Base-by-base conservation (phyloP, 2,888 invertebrate species). In the Yponomeuta cagnagella region DNA sequence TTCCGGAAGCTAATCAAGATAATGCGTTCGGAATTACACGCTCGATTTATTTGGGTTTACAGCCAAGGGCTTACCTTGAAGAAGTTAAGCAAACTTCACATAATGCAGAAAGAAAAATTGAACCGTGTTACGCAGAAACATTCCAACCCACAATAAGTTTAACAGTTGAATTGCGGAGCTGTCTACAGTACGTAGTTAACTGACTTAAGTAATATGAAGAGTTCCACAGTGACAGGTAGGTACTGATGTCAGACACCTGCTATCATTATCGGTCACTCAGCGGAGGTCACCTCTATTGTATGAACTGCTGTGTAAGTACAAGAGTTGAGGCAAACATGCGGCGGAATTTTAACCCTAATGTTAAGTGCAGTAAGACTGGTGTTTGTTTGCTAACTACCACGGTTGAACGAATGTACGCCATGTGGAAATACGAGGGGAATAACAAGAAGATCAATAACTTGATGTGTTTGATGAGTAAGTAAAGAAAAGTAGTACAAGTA, bases 241-340 rank as follows among this genome's bases (percentile, higher is more conserved):
- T 65, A 65, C 23, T 65, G 10, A 65, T 65, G 31, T 23, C 67
- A 67, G 5, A 67, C 67, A 37, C 67, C 67, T 67, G 67, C 33
- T 52, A 37, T 52, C 48, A 68, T 48, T 52, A 82, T 81, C 81
- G 79, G 79, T 79, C 81, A 78, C 74, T 75, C 74, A 73, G 72
- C 70, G 72, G 76, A 76, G 79, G 80, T 80, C 79, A 77, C 74
- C 76, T 76, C 77, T 78, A 67, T 37, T 65, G 67, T 33, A 67
- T 67, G 65, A 23, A 67, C 43, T 67, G 37, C 12, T 48, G 43
- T 31, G 43, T 43, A 43, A 43, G 43, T 58, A 15, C 52, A 12
- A 15, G 2, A 12, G 52, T 3, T 15, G 52, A 58, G 15, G 15
- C 52, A 58, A 58, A 58, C 15, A 58, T 3, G 12, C 52, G 15